Conservation (phyloP, 2,113 vertebrate genomes). For the Ahaetulla prasina region DNA sequence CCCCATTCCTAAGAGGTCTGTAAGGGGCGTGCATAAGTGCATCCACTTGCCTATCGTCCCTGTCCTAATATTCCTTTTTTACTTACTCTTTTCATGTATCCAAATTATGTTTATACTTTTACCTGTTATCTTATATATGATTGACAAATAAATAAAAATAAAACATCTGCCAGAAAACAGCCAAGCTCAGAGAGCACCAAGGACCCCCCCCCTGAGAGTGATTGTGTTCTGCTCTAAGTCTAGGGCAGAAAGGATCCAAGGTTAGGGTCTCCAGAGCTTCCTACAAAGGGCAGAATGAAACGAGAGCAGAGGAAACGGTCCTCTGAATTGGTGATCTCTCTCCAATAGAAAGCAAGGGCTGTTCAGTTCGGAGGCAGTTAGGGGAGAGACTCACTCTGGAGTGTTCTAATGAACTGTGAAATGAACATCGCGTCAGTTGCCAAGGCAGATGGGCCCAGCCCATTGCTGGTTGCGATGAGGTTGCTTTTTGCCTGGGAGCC, state of each 20-base stretch:
- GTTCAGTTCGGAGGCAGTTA: neutral
- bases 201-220: neutral
- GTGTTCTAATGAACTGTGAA: constrained; percentile 15
- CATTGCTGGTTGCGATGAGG: neutral
- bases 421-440: neutral
- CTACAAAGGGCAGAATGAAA: neutral
- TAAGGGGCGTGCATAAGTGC: too few relatives aligned
- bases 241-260: neutral
- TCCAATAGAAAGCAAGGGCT: neutral
- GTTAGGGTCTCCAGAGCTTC: neutral
- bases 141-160: too few relatives aligned
- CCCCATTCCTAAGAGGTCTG: too few relatives aligned
- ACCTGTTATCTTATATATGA: too few relatives aligned
- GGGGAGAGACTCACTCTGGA: neutral
- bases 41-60: too few relatives aligned
- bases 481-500: constrained; percentile 33
- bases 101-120: too few relatives aligned
- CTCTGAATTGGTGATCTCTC: neutral
- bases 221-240: neutral
- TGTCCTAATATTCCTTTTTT: too few relatives aligned
- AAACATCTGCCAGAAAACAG: neutral
- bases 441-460: neutral
- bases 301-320: neutral
- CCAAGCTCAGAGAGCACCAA: neutral
- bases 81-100: too few relatives aligned